Conservation (phyloP, 2,888 invertebrate genomes). For the Antheraea yamamai region DNA sequence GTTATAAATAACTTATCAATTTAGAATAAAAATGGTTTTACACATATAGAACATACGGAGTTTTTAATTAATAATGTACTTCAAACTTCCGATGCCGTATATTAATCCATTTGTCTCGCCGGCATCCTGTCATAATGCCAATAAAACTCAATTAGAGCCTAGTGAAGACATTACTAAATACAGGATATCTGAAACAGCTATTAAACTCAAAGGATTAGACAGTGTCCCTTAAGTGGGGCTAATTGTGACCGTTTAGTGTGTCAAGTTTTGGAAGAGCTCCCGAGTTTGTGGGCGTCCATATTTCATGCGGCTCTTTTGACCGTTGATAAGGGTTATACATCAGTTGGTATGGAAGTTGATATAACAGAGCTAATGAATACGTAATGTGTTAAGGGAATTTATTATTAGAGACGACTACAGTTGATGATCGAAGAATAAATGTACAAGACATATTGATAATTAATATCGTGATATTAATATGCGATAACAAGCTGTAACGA, state of each 20-base stretch:
- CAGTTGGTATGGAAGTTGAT: background rate
- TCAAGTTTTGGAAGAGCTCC: constrained; percentile 7
- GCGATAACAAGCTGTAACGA: too few species aligned
- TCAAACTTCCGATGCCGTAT: constrained; percentile 41
- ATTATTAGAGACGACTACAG: background rate
- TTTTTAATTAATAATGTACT: constrained; percentile 1
- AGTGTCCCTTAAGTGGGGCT: constrained; percentile 16
- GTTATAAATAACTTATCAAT: background rate
- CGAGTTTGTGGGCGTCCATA: background rate
- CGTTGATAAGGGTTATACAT: background rate
- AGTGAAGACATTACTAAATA: constrained; percentile 30
- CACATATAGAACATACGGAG: background rate
- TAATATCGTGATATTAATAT: background rate
- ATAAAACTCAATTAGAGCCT: constrained; percentile 34
- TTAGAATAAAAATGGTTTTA: background rate
- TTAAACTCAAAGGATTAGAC: constrained; percentile 18
- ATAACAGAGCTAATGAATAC: background rate
- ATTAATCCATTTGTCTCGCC: constrained; percentile 58
- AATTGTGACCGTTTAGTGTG: constrained; percentile 15
- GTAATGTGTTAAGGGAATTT: background rate
- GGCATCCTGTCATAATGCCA: constrained; percentile 50
- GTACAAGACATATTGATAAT: background rate
- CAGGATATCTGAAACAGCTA: constrained; percentile 23
- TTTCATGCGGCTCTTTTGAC: constrained; percentile 3
- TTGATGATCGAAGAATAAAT: background rate